A percentile compares a stretch with the other conserved stretches of the same genome.
phyloP scores from a whole-genome alignment of 2,113 vertebrate species.

The Perca fluviatilis region DNA sequence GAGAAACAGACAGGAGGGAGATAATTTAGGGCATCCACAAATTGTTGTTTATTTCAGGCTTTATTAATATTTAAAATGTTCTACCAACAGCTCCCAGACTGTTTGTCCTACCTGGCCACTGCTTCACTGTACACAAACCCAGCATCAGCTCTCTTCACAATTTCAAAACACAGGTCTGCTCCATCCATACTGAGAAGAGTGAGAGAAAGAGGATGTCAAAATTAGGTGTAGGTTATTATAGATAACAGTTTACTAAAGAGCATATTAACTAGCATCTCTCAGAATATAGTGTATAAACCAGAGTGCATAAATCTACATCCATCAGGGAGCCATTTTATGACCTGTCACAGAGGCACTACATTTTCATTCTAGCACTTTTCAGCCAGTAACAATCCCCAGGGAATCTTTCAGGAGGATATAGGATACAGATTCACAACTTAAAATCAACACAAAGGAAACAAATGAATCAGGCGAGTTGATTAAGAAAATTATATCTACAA shows the following conservation, averaged over 20 bases:
- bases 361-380: conserved; percentile 21
- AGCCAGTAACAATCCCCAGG: not conserved
- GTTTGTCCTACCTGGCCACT: conserved; percentile 90
- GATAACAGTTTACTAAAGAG: not conserved
- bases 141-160: conserved; percentile 94
- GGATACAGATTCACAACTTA: conserved; percentile 11
- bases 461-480: conserved; percentile 9
- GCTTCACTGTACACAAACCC: conserved; percentile 98
- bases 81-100: not conserved
- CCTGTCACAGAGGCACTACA: conserved; percentile 16
- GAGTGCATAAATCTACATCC: not conserved
- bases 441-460: conserved; percentile 19
- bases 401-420: not conserved
- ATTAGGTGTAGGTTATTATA: not conserved
- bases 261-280: not conserved
- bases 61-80: conserved; percentile 14
- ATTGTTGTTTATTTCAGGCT: not conserved
- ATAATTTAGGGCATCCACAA: not conserved
- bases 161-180: conserved; percentile 95
- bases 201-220: not conserved
- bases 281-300: not conserved
- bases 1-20: not conserved
- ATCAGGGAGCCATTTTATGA: conserved; percentile 23
- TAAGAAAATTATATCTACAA: conserved; percentile 12
- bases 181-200: conserved; percentile 91